Evolutionary conservation across 1,140 invertebrate genomes (phyloP), one percentile per base, ranked within the genome.

Genomic region (Bombus sylvicola): DNA sequence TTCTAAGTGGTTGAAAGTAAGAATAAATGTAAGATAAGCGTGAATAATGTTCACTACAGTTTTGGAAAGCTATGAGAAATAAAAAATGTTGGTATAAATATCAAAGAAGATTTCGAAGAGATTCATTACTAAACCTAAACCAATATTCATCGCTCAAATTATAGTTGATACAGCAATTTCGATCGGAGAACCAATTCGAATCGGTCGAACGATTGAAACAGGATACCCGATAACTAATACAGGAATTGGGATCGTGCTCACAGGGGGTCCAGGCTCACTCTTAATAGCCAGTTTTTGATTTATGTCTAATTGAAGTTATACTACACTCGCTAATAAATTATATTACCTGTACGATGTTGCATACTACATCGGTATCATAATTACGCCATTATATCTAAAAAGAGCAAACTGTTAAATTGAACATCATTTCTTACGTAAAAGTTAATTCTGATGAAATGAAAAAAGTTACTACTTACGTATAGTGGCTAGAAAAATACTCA

Each of bases 211-310:
- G 74, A 59, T 57, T 37, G 53, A 76, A 76, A 57, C 31, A 39
- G 31, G 72, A 73, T 73, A 78, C 62, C 31, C 37, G 62, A 66
- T 78, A 62, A 43, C 37, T 41, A 78, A 62, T 41, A 66, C n/a
- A 72, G 66, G 34, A 37, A 43, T 66, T 53, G 81, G 34, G 86
- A 59, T 76, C 53, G 47, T 59, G 71, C 87, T 92, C 87, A 85
- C 87, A 91, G 91, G 92, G 92, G 90, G 92, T 92, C 91, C 83
- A 91, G 81, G 73, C 83, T 53, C 47, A 53, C 47, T 53, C 89
- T 92, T 91, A 92, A 91, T 89, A 91, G 84, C 88, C 89, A 87
- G 90, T 91, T 88, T 92, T 91, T 93, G 91, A 92, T 90, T 91
- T 87, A 81, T 81, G 85, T 90, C 90, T 92, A 93, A 92, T 93